Evolutionary conservation across 2,888 invertebrate genomes (phyloP).

Genomic region (Salticus scenicus): DNA sequence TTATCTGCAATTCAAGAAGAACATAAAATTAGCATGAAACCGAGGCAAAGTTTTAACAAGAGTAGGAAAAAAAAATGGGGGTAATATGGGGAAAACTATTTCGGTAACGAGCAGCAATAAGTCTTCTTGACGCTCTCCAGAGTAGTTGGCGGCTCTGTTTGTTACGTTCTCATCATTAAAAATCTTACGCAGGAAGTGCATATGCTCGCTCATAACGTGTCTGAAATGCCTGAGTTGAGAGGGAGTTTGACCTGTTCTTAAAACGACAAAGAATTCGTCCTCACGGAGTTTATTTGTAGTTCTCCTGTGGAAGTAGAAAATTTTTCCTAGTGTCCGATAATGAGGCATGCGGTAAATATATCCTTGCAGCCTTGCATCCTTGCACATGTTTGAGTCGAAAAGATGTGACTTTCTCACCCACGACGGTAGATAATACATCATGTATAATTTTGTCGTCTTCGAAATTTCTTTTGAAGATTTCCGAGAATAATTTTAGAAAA

Average conservation of each 20-base stretch:
- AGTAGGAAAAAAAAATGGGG: not conserved
- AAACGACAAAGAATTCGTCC: not conserved
- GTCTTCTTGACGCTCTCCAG: not conserved
- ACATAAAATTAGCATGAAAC: conserved; percentile 3
- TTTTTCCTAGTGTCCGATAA: too few species aligned
- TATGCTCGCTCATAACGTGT: not conserved
- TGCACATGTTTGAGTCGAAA: too few species aligned
- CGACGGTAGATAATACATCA: too few species aligned
- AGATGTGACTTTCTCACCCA: too few species aligned
- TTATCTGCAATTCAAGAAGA: conserved; percentile 8
- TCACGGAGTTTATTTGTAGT: not conserved
- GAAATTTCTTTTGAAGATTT: too few species aligned
- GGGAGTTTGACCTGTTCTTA: not conserved
- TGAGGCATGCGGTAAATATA: too few species aligned
- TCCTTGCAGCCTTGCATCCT: too few species aligned
- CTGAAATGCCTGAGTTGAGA: conserved; percentile 5
- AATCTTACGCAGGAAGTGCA: conserved; percentile 1
- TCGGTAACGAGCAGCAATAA: not conserved
- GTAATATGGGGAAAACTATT: not conserved
- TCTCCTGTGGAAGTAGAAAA: too few species aligned
- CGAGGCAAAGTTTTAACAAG: not conserved
- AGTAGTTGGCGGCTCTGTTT: not conserved
- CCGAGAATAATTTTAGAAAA: too few species aligned
- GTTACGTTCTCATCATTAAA: not conserved
- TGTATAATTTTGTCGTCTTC: too few species aligned